phyloP scores from a whole-genome alignment of 2,888 invertebrate genomes.

The Aphelenchoides bicaudatus region DNA sequence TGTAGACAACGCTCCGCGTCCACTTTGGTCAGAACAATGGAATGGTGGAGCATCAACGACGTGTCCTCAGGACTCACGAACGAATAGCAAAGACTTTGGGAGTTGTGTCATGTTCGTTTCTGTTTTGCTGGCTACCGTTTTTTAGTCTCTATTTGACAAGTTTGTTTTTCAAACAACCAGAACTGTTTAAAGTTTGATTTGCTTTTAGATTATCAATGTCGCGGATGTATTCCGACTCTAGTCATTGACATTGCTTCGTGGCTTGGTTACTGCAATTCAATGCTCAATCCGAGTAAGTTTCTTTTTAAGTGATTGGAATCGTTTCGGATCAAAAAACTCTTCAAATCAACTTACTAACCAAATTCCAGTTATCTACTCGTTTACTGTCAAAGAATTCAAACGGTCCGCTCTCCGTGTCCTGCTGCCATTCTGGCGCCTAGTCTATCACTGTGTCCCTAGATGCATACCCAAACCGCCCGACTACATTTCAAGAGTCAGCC shows the following conservation, averaged over 20 bases:
- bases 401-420: constrained; percentile 48
- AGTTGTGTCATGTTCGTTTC: constrained; percentile 67
- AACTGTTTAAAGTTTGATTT: background rate
- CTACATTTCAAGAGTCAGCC: constrained; percentile 32
- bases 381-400: constrained; percentile 61
- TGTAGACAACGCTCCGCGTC: constrained; percentile 58
- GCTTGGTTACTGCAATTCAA: constrained; percentile 60
- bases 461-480: constrained; percentile 48
- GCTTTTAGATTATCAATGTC: constrained; percentile 56
- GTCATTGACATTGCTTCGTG: constrained; percentile 59
- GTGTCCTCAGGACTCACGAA: constrained; percentile 62
- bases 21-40: constrained; percentile 59
- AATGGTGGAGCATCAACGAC: constrained; percentile 59
- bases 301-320: no score
- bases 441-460: constrained; percentile 42
- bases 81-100: constrained; percentile 68
- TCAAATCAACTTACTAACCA: background rate
- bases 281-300: constrained; percentile 55
- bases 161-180: constrained; percentile 58
- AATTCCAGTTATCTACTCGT: constrained; percentile 55
- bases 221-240: constrained; percentile 53
- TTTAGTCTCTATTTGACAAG: constrained; percentile 67
- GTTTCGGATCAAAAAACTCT: constrained; percentile 13
- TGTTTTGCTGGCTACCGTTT: constrained; percentile 68
- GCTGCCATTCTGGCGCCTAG: constrained; percentile 48